These are phyloP conservation scores for Grantiella picta DNA, from an alignment of 2,113 vertebrate species.

Conservation along the genomic window DNA sequence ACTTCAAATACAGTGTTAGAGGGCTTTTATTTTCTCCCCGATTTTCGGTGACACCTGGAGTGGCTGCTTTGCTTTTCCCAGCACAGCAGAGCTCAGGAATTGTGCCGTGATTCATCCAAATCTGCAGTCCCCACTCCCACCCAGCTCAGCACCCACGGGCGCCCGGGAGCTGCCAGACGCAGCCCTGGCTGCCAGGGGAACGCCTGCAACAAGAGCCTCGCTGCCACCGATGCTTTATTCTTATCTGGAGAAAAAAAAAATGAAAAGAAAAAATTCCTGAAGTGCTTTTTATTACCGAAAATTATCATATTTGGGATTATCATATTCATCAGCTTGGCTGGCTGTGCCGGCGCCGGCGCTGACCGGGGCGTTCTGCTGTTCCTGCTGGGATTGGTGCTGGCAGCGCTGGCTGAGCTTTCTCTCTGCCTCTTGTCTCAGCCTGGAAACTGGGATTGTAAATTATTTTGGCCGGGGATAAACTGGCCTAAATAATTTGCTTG, in stretches of 20 bases:
- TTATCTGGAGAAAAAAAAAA: accelerated
- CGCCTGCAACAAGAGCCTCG: background rate
- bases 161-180: background rate
- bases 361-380: accelerated
- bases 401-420: background rate
- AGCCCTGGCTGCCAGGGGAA: background rate
- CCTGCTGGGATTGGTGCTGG: background rate
- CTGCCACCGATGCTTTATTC: background rate
- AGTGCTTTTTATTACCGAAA: background rate
- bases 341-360: background rate
- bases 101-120: background rate
- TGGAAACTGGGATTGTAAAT: background rate
- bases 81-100: background rate
- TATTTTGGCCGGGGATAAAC: background rate
- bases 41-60: too few species aligned
- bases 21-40: too few species aligned
- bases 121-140: background rate
- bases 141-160: background rate
- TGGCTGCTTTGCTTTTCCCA: too few species aligned
- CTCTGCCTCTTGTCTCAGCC: background rate
- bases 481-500: background rate
- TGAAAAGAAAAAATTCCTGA: background rate
- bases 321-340: background rate
- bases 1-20: too few species aligned
- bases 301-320: background rate